phyloP scores from a whole-genome alignment of 1,140 invertebrate genomes.

The Drosophila albomicans region DNA sequence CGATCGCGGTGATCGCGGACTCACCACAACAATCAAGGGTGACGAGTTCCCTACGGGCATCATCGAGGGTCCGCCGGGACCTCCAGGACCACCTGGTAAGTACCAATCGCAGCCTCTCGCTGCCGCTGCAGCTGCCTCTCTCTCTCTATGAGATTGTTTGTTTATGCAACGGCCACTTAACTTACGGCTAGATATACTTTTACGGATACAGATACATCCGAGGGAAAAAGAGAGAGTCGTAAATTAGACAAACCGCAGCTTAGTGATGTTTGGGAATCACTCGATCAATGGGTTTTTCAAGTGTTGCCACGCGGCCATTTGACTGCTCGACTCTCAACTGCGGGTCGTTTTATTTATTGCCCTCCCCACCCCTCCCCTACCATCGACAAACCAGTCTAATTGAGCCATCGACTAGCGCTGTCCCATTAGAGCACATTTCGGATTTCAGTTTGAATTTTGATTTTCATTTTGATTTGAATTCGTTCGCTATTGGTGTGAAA shows the following conservation, averaged over 20 bases:
- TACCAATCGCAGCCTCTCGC: constrained; percentile 11
- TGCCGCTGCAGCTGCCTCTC: constrained; percentile 44
- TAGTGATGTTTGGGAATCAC: constrained; percentile 51
- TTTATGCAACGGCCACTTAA: constrained; percentile 61
- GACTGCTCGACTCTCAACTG: constrained; percentile 42
- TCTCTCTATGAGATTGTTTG: constrained; percentile 48
- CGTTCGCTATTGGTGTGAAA: constrained; percentile 46
- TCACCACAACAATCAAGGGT: constrained; percentile 95
- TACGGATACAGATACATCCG: constrained; percentile 13
- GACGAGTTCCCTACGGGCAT: constrained; percentile 96
- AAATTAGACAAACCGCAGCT: constrained; percentile 41
- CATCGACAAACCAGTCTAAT: constrained; percentile 50
- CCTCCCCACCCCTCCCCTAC: constrained; percentile 1
- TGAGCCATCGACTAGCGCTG: constrained; percentile 74
- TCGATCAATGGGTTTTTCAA: constrained; percentile 66
- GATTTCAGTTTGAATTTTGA: constrained; percentile 11
- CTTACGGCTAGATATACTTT: constrained; percentile 19
- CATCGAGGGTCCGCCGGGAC: constrained; percentile 96
- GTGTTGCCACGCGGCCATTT: constrained; percentile 68
- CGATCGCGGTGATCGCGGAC: constrained; percentile 95
- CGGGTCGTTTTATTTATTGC: constrained; percentile 77
- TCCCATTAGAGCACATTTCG: constrained; percentile 61
- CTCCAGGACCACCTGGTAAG: constrained; percentile 94
- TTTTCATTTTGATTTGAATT: constrained; percentile 53
- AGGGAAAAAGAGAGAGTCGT: constrained; percentile 26